Evolutionary conservation across 1,140 invertebrate genomes (phyloP), one percentile per base, ranked within the genome.

Genomic region (Nasonia vitripennis): DNA sequence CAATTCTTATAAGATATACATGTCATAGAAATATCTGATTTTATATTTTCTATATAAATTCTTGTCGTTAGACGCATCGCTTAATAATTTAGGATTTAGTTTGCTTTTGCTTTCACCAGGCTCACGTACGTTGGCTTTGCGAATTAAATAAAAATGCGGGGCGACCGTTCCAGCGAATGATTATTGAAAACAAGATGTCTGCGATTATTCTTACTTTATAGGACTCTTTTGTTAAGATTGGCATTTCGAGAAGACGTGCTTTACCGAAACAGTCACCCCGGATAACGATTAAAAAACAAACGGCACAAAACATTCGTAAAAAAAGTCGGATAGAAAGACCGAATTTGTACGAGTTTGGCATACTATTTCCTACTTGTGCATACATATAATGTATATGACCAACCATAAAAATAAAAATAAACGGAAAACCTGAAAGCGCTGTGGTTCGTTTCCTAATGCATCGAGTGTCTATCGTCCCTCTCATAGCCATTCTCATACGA

Each of bases 1-100:
- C 87, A 90, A 73, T 88, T 88, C 87, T 91, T 91, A 89, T 88
- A 89, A 80, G 86, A 86, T 89, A 88, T 91, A 89, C 87, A 90
- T 86, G 80, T 87, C 88, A 87, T 90, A 89, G 87, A 90, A 90
- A 89, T 89, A 89, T 86, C 71, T 75, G 31, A 81, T 73, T 81
- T 81, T 37, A 55, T 87, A 11, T 31, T 11, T 31, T 11, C 73
- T 86, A 74, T 80, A 75, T 31, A 85, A 75, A 74, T 80, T 74
- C 48, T 85, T n/a, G n/a, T 68, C 31, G 0, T 73, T 37, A 20
- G 34, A 20, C 70, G 23, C 41, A 23, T 77, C 17, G 55, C 23
- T 86, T 87, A n/a, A 87, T 86, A 78, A 71, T 78, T 37, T n/a
- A 45, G 20, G 55, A 7, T 62, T 45, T 82, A 68, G 23, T 74